Conservation (phyloP, 23 tunicate species). For the Trididemnum miniatum region DNA sequence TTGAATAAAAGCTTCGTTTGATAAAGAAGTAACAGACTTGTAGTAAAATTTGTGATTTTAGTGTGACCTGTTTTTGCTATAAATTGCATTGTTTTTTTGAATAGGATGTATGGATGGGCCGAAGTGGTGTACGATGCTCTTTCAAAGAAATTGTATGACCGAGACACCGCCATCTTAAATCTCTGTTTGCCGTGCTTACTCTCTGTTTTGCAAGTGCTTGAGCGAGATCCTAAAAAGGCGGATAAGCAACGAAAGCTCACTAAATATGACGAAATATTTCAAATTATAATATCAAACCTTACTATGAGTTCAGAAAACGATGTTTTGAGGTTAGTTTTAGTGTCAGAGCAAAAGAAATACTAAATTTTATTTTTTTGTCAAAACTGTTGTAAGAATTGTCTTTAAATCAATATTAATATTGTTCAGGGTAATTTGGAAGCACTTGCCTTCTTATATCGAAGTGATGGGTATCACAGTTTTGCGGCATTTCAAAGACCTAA, state of each 20-base stretch:
- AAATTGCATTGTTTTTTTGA: slow-evolving; percentile 11
- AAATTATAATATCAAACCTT: slow-evolving; percentile 40
- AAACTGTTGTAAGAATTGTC: too few species aligned
- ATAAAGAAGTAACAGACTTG: too few species aligned
- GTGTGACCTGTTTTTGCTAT: too few species aligned
- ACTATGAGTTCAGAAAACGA: slow-evolving; percentile 19
- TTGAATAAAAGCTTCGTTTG: too few species aligned
- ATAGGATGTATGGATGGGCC: slow-evolving; percentile 46
- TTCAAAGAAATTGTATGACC: slow-evolving; percentile 36
- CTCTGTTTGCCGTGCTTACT: slow-evolving; percentile 55
- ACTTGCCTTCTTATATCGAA: not conserved
- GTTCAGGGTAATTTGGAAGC: not conserved
- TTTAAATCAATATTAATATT: too few species aligned
- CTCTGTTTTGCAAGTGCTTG: slow-evolving; percentile 37
- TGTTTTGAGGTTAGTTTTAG: slow-evolving; percentile 37
- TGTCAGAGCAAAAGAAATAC: too few species aligned
- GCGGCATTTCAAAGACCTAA: slow-evolving; percentile 34
- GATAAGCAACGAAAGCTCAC: slow-evolving; percentile 38
- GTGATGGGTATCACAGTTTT: not conserved
- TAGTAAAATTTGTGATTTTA: too few species aligned
- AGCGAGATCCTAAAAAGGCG: slow-evolving; percentile 48
- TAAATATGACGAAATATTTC: slow-evolving; percentile 55
- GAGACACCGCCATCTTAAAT: slow-evolving; percentile 37
- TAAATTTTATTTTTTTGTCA: too few species aligned
- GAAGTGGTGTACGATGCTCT: slow-evolving; percentile 71